phyloP scores from a whole-genome alignment of 2,797 vertebrate genomes.

The Enteromius argenteus region DNA sequence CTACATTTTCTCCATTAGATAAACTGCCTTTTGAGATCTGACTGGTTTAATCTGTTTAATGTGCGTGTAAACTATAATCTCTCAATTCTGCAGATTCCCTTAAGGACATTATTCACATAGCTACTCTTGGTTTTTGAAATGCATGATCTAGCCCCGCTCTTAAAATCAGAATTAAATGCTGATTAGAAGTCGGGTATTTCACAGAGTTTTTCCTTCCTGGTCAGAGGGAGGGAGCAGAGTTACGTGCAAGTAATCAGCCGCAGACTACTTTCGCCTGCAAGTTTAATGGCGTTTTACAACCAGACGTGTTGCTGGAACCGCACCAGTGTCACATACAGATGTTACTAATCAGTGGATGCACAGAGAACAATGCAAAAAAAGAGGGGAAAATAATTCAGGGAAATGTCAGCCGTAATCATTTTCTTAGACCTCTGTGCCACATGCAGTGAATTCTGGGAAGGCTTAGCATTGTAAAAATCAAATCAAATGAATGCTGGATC shows the following conservation, averaged over 20 bases:
- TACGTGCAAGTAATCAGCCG: slow-evolving; percentile 23
- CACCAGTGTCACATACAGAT: slow-evolving; percentile 19
- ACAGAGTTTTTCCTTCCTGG: slow-evolving; percentile 61
- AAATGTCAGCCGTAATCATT: slow-evolving; percentile 30
- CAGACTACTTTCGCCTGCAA: neutral
- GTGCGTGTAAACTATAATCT: slow-evolving; percentile 84
- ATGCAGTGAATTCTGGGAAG: slow-evolving; percentile 25
- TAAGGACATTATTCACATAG: slow-evolving; percentile 78
- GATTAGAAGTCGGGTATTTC: slow-evolving; percentile 70
- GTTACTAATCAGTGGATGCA: slow-evolving; percentile 33
- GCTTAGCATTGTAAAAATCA: slow-evolving; percentile 2
- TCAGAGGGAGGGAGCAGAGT: slow-evolving; percentile 19
- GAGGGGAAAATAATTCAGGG: neutral
- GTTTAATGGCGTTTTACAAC: slow-evolving; percentile 20
- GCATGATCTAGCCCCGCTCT: slow-evolving; percentile 75
- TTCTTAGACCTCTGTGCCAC: slow-evolving; percentile 2
- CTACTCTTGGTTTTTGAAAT: slow-evolving; percentile 77
- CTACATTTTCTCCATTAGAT: slow-evolving; percentile 84
- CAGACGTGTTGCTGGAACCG: slow-evolving; percentile 3
- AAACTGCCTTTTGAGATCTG: slow-evolving; percentile 83
- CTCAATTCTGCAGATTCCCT: slow-evolving; percentile 82
- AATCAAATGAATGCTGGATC: neutral
- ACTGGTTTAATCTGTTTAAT: slow-evolving; percentile 83
- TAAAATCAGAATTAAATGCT: slow-evolving; percentile 70
- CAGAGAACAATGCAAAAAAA: slow-evolving; percentile 22